Evolutionary conservation across 2,888 invertebrate species (phyloP).

Genomic region (Tetrapedia diversipes): DNA sequence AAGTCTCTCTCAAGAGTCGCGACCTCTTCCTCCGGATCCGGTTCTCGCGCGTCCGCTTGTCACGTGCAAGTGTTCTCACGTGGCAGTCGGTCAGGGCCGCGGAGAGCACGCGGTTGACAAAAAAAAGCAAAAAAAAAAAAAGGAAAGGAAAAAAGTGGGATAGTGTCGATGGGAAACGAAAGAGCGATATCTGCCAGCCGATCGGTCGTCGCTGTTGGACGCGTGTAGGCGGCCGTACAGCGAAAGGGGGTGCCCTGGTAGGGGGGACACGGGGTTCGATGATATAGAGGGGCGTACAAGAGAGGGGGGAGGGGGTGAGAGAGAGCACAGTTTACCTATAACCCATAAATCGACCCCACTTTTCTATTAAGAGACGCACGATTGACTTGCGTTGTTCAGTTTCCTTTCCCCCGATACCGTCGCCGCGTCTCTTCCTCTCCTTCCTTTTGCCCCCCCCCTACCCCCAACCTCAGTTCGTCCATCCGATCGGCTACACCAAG

Average conservation of each 20-base stretch:
- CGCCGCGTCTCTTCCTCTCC: slow-evolving; percentile 49
- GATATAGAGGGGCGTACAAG: slow-evolving; percentile 70
- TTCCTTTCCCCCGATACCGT: slow-evolving; percentile 73
- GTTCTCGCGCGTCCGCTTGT: slow-evolving; percentile 35
- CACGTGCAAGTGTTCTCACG: slow-evolving; percentile 67
- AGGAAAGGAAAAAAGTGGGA: no score
- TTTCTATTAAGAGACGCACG: slow-evolving; percentile 82
- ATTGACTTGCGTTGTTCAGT: slow-evolving; percentile 81
- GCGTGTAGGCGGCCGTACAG: slow-evolving; percentile 46
- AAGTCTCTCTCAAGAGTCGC: neutral
- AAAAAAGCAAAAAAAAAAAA: no score
- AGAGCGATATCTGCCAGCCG: slow-evolving; percentile 77
- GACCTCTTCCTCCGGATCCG: slow-evolving; percentile 3
- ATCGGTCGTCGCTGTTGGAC: slow-evolving; percentile 66
- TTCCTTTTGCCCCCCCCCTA: slow-evolving; percentile 36
- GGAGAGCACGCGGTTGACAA: slow-evolving; percentile 58
- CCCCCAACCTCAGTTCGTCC: slow-evolving; percentile 9
- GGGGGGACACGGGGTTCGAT: slow-evolving; percentile 63
- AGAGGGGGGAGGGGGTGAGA: no score
- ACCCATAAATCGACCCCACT: slow-evolving; percentile 83
- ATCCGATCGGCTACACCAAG: slow-evolving; percentile 28
- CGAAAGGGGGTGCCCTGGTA: slow-evolving; percentile 55
- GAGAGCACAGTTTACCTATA: slow-evolving; percentile 80
- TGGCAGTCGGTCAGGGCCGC: slow-evolving; percentile 74
- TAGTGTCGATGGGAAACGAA: slow-evolving; percentile 70